Evolutionary conservation across 2,797 vertebrate genomes (phyloP).

Genomic region (Aphelocoma californica): DNA sequence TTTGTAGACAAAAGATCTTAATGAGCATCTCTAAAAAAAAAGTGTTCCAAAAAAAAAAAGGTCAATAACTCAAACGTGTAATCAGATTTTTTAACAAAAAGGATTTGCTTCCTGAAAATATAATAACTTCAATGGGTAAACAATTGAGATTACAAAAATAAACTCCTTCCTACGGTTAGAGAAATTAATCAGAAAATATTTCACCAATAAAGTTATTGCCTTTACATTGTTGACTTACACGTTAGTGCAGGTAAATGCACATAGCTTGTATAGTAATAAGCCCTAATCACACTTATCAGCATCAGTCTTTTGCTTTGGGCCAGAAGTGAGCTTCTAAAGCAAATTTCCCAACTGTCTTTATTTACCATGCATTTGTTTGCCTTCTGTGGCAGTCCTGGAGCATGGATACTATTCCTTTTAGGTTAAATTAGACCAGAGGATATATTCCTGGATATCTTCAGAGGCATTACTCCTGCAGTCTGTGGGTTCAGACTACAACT

Average conservation of each 20-base stretch:
- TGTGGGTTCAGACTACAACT: neutral
- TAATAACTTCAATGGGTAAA: constrained; percentile 33
- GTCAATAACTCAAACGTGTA: constrained; percentile 78
- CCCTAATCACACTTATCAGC: neutral
- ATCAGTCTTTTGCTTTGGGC: neutral
- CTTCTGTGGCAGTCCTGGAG: neutral
- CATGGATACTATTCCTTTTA: neutral
- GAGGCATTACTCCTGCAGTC: neutral
- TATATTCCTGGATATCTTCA: neutral
- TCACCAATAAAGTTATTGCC: neutral
- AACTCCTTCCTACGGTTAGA: neutral
- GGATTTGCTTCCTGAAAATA: constrained; percentile 55
- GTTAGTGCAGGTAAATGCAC: neutral
- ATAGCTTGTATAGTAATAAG: neutral
- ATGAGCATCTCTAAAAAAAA: constrained; percentile 65
- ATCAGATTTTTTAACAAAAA: constrained; percentile 76
- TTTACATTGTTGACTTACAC: neutral
- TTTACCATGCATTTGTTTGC: neutral
- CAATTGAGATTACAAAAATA: constrained; percentile 15
- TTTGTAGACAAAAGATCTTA: constrained; percentile 79
- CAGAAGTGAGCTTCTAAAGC: neutral
- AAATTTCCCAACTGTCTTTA: constrained; percentile 6
- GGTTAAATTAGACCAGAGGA: neutral
- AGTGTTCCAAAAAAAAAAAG: constrained; percentile 28
- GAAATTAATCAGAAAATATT: neutral